Base-by-base conservation (phyloP, 2,888 invertebrate genomes). In the Apodemia mormo region DNA sequence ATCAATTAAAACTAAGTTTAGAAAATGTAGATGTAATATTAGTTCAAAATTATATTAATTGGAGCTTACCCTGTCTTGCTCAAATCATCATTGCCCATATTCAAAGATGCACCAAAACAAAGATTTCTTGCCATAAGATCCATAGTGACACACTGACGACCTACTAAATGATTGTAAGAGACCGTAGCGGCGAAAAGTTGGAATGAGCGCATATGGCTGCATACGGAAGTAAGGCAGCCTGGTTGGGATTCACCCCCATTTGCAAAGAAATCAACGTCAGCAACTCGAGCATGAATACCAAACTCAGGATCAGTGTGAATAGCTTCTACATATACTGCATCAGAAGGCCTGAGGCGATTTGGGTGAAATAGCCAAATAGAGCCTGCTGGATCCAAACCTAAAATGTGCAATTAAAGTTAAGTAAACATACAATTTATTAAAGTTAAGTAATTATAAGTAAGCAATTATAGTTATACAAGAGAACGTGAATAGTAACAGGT, bases 261-360 rank as follows among this genome's bases (percentile, higher is more conserved):
- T n/a, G 94, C 94, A 86, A 92, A 95, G 82, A 94, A 95, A 79
- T 95, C 95, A 8, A 83, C 94, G 71, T 93, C 85, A 0, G 92
- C 94, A 3, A 94, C 82, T 7, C 75, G 76, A 72, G 33, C 30
- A 22, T 66, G 68, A 29, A 76, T 73, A 6, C 75, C 75, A 83
- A 54, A 1, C 9, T 70, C 2, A 82, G 70, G 84, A 74, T 89
- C 85, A 0, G 92, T 92, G 73, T 93, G 92, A 1, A 92, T 90
- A 1, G 81, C 87, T 70, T 89, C 89, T 0, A 88, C 88, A 72
- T 88, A 88, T 0, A 79, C 45, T 7, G 75, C 89, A 49, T 94
- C 95, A 10, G 87, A 70, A 0, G 77, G 33, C 0, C 69, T 75
- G 0, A 89, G 65, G 3, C 83, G 79, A 64, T 81, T 73, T 0